Evolutionary conservation across 1,140 invertebrate genomes (phyloP), one percentile per base, ranked within the genome.

Genomic region (Euura saliciscinereae): DNA sequence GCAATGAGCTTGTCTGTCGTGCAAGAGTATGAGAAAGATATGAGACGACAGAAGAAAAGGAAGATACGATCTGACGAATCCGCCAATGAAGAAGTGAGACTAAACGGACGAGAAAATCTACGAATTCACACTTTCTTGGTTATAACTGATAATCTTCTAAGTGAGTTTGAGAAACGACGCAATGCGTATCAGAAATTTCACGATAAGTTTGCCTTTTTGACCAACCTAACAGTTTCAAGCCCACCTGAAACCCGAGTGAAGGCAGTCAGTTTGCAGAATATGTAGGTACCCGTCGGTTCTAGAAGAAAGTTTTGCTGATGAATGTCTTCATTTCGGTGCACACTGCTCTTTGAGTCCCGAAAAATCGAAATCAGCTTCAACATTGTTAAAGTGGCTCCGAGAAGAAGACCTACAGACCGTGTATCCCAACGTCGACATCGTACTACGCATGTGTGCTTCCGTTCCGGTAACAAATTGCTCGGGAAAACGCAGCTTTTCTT

Each of bases 391-490:
- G 45, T 75, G 43, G 66, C 42, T 75, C 59, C 51, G 69, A 0
- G 45, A 65, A n/a, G 64, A n/a, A 11, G 68, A 68, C 69, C 65
- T 73, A 10, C 45, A 74, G 69, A 68, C 65, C 45, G 73, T 74
- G 2, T 74, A 74, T 72, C 74, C 75, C 4, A 77, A 77, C 51
- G 43, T 79, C 7, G 73, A 78, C 45, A 76, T 77, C 46, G 71
- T 64, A 8, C 66, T 77, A 13, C 11, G 78, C 59, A 76, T 80
- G 46, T 77, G 71, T 71, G 66, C 67, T 44, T 77, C 71, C 45
- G 73, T 67, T n/a, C 66, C 73, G 2, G 51, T 45, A 42, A 73
- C 71, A 43, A 77, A 74, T 69, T 76, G 71, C 68, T 68, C 67
- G 13, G 70, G 46, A 44, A 73, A 78, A 73, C 71, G 74, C 5